Conservation (phyloP, 2,797 vertebrate genomes). For the Sebastes minor region DNA sequence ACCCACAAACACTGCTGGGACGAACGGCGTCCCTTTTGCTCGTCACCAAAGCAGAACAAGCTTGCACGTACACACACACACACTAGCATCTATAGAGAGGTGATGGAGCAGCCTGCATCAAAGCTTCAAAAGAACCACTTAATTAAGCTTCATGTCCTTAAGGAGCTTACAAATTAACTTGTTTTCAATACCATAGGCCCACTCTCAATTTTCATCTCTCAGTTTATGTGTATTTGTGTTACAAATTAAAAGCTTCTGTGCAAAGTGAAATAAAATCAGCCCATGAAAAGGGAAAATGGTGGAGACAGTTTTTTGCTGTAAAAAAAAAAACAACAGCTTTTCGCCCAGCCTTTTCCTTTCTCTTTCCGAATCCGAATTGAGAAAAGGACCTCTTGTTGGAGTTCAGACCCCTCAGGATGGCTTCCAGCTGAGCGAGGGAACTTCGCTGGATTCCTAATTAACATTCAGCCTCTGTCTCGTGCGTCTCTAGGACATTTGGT, state of each 20-base stretch:
- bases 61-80: conserved; percentile 18
- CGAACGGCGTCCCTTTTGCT: conserved; percentile 35
- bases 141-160: conserved; percentile 75
- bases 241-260: conserved; percentile 28
- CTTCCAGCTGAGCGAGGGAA: conserved; percentile 76
- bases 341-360: conserved; percentile 38
- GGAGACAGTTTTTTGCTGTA: conserved; percentile 1
- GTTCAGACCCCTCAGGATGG: conserved; percentile 77
- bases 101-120: conserved; percentile 67
- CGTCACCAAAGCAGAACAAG: conserved; percentile 40
- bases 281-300: conserved; percentile 16
- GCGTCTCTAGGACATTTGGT: conserved; percentile 65
- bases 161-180: conserved; percentile 74
- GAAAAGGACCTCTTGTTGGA: conserved; percentile 58
- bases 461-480: conserved; percentile 76
- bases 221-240: conserved; percentile 35
- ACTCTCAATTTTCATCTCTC: conserved; percentile 54
- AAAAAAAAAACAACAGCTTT: conserved; percentile 6
- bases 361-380: conserved; percentile 50
- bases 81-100: conserved; percentile 35
- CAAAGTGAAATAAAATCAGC: conserved; percentile 23
- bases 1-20: conserved; percentile 44
- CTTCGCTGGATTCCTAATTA: conserved; percentile 80
- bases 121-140: conserved; percentile 72
- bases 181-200: conserved; percentile 63